Conservation (phyloP, 2,888 invertebrate species). For the Tetragonisca angustula region DNA sequence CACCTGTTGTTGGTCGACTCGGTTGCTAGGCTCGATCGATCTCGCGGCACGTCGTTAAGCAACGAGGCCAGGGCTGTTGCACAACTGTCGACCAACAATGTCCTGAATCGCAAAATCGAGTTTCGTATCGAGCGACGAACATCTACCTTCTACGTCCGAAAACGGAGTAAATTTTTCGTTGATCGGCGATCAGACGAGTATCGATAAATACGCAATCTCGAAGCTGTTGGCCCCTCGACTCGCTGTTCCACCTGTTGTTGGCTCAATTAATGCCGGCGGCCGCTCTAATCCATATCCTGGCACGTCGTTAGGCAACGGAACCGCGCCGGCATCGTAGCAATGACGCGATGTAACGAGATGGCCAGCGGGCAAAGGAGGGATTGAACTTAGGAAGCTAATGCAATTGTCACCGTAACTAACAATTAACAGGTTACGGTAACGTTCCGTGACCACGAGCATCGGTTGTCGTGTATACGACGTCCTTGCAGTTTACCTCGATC, state of each 20-base stretch:
- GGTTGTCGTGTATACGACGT: conserved; percentile 13
- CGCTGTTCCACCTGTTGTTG: conserved; percentile 75
- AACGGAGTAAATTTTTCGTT: neutral
- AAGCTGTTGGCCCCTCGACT: conserved; percentile 50
- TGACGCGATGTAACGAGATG: conserved; percentile 48
- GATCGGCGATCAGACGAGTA: conserved; percentile 35
- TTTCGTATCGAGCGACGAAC: neutral
- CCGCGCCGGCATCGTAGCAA: conserved; percentile 51
- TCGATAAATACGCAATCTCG: conserved; percentile 58
- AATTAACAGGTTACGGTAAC: conserved; percentile 72
- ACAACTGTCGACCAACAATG: conserved; percentile 6
- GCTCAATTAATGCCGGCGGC: conserved; percentile 58
- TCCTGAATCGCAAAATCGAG: conserved; percentile 5
- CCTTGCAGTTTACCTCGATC: neutral
- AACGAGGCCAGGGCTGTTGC: conserved; percentile 42
- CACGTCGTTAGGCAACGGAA: conserved; percentile 57
- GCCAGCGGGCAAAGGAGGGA: conserved; percentile 32
- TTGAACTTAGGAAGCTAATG: conserved; percentile 73
- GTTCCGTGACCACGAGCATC: conserved; percentile 48
- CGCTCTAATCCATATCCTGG: conserved; percentile 60
- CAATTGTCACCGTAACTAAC: conserved; percentile 76
- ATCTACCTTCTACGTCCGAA: neutral
- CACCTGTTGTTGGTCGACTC: conserved; percentile 72
- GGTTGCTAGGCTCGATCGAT: conserved; percentile 62
- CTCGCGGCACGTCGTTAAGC: conserved; percentile 54